Conservation (phyloP, 2,888 invertebrate genomes). For the Thereva unica region DNA sequence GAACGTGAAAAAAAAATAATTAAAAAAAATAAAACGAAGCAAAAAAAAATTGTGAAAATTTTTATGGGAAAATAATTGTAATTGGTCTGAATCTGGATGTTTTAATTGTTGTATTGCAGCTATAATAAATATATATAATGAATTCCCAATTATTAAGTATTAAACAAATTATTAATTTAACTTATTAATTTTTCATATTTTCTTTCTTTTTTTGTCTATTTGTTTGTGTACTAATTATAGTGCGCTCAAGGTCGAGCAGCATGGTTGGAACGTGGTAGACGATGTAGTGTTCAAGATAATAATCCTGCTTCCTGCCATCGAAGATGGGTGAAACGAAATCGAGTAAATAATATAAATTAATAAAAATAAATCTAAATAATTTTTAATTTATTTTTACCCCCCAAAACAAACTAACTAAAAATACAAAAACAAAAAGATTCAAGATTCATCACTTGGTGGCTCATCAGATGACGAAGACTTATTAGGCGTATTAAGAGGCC, state of each 20-base stretch:
- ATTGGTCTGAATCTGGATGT: constrained; percentile 18
- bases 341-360: constrained; percentile 63
- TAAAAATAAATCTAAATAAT: neutral
- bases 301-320: constrained; percentile 66
- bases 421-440: constrained; percentile 64
- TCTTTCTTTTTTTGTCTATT: neutral
- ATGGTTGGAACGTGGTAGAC: constrained; percentile 73
- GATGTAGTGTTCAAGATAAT: constrained; percentile 70
- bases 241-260: constrained; percentile 83
- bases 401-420: neutral
- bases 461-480: constrained; percentile 76
- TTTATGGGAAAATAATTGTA: neutral
- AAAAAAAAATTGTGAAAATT: constrained; percentile 22
- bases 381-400: neutral
- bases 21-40: no score
- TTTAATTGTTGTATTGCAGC: constrained; percentile 7
- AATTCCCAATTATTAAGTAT: neutral
- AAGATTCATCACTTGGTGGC: constrained; percentile 81
- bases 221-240: constrained; percentile 59
- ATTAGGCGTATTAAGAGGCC: constrained; percentile 66
- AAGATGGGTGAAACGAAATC: constrained; percentile 85
- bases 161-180: neutral
- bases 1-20: neutral
- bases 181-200: neutral
- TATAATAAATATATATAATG: neutral